Base-by-base conservation (phyloP, 2,113 vertebrate species). In the Eonycteris spelaea region DNA sequence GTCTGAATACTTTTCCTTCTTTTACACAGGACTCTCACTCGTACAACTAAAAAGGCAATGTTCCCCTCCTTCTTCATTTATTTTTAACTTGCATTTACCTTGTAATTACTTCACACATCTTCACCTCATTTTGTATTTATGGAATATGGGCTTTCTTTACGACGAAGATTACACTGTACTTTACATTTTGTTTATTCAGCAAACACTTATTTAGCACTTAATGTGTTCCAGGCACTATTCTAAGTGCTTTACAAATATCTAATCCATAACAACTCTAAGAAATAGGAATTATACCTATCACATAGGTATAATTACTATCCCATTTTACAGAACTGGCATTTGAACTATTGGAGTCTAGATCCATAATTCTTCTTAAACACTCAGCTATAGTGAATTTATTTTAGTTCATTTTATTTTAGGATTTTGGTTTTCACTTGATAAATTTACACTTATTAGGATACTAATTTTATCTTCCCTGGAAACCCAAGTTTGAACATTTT, bases 381-480 rank as follows among this genome's bases (percentile, higher is more conserved):
- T 89, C 40, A 28, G 87, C 45, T 82, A 83, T 5, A n/a, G n/a
- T 61, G 57, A 11, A 35, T 73, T 96, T 93, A 78, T 63, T 84
- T 91, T 77, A 80, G 16, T 79, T 85, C 38, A 45, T 71, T 67
- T 83, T 68, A 83, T 86, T 94, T 40, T 79, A 91, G 43, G 21
- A 57, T 87, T 84, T 83, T 86, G 61, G 68, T 26, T 85, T 87
- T 87, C 22, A 73, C 75, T 94, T 90, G 70, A 28, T 94, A 92
- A 68, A 43, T 61, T 95, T 74, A 97, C 35, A 84, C 86, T 92
- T 92, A 92, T 75, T 68, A 94, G 63, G 16, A 45, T 45, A 87
- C 35, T 90, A 68, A 87, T 80, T 94, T 92, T 92, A 92, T 74
- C 80, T 22, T 75, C 33, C 91, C 59, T 94, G 57, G 51, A 94